Base-by-base conservation (phyloP, 2,797 vertebrate genomes). In the Betta splendens region DNA sequence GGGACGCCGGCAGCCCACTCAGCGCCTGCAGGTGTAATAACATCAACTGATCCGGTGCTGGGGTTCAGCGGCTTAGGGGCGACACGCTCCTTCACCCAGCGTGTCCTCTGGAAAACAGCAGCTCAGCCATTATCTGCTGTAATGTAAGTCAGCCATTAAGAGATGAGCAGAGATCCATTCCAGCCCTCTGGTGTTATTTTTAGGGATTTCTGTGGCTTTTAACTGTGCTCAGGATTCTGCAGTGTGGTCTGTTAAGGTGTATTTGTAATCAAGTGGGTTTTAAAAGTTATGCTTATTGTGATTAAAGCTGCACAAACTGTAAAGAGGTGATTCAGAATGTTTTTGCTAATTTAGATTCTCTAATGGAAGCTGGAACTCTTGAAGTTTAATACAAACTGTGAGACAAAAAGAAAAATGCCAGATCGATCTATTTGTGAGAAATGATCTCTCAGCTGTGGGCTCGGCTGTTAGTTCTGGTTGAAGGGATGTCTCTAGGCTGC, bases 11-110 rank as follows among this genome's bases (percentile, higher is more conserved):
- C 33, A 47, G 54, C 32, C 64, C 3, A 4, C 75, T 89, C 71
- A 86, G 84, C 88, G 81, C 81, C 84, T 81, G 75, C 89, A 89
- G 88, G 85, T 91, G 86, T 79, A 89, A 91, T 76, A 89, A 89
- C 85, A 89, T 0, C 1, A 26, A 25, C 40, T 73, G 73, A 80
- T 84, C 81, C 81, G 35, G 58, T 0, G 49, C 54, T 13, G 38
- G 51, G 64, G 43, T 64, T 68, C 62, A 51, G 68, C 49, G 15
- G 69, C 66, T 66, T 58, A 47, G 47, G 29, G 64, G 46, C 51
- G 43, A 20, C 45, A 65, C 62, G 54, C 46, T 65, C 58, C 59
- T 26, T 1, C 33, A 9, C 15, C 55, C 16, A 32, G 60, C 49
- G 56, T 43, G 42, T 52, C 29, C 20, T 55, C 54, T 69, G 64